Evolutionary conservation across 2,113 vertebrate genomes (phyloP).

Genomic region (Sciurus niger): DNA sequence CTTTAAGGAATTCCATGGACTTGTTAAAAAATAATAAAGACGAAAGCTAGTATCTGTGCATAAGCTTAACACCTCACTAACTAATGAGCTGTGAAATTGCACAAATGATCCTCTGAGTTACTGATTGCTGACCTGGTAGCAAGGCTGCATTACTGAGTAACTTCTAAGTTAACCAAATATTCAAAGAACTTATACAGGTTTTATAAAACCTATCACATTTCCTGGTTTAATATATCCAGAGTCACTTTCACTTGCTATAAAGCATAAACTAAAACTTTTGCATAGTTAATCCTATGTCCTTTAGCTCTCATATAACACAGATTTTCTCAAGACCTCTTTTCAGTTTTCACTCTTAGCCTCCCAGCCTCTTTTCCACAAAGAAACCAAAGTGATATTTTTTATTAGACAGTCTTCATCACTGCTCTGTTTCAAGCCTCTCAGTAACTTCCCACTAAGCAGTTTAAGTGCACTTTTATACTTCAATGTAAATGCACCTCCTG

Average conservation of each 20-base stretch:
- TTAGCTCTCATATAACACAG: not conserved
- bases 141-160: slow-evolving; percentile 75
- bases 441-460: not conserved
- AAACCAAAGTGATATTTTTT: not conserved
- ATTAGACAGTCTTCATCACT: not conserved
- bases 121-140: slow-evolving; percentile 62
- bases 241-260: not conserved
- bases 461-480: not conserved
- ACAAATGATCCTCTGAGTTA: slow-evolving; percentile 76
- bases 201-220: slow-evolving; percentile 4
- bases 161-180: slow-evolving; percentile 51
- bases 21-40: slow-evolving; percentile 75
- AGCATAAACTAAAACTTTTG: not conserved
- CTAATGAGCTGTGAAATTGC: slow-evolving; percentile 87
- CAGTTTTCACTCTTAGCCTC: not conserved
- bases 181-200: not conserved
- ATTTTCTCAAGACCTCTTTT: not conserved
- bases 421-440: not conserved
- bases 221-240: not conserved
- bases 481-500: rapidly evolving
- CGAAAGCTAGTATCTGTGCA: slow-evolving; percentile 66
- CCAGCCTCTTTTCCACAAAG: not conserved
- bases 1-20: slow-evolving; percentile 75
- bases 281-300: not conserved
- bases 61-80: slow-evolving; percentile 78